A percentile compares a stretch with the other conserved stretches of the same genome.
phyloP scores from a whole-genome alignment of 2,888 invertebrate species.

The Lepidonotus clava region DNA sequence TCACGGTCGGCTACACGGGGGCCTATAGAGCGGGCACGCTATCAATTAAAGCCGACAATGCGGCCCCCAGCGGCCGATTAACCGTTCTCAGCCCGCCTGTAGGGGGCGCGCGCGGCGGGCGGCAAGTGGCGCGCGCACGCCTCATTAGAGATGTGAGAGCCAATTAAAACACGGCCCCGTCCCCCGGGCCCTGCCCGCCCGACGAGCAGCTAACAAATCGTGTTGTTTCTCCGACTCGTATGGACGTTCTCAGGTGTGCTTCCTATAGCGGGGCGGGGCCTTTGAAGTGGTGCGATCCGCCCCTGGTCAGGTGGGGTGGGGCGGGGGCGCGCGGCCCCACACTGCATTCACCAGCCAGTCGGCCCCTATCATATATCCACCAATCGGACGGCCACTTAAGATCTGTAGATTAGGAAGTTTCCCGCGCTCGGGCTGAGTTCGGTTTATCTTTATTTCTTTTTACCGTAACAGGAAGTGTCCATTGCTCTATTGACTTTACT shows the following conservation, averaged over 20 bases:
- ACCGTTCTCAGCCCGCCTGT: slow-evolving; percentile 7
- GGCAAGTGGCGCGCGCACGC: not conserved
- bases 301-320: not conserved
- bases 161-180: slow-evolving; percentile 19
- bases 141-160: slow-evolving; percentile 41
- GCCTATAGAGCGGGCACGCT: slow-evolving; percentile 4
- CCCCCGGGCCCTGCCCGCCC: not conserved
- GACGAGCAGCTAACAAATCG: not conserved
- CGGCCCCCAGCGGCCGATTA: slow-evolving; percentile 17
- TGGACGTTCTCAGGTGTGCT: slow-evolving; percentile 17
- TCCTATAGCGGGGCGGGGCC: not conserved
- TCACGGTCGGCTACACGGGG: not conserved
- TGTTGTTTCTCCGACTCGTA: not conserved
- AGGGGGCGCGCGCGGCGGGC: not conserved
- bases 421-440: not conserved
- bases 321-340: not conserved
- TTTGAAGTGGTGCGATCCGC: slow-evolving; percentile 17
- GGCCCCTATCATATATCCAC: not conserved
- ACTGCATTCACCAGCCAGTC: not conserved
- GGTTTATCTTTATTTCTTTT: too few relatives aligned
- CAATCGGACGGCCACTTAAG: not conserved
- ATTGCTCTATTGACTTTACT: not conserved
- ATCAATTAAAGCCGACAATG: slow-evolving; percentile 38
- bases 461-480: too few relatives aligned
- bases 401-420: not conserved